Conservation (phyloP, 2,113 vertebrate species). For the Nestor notabilis region DNA sequence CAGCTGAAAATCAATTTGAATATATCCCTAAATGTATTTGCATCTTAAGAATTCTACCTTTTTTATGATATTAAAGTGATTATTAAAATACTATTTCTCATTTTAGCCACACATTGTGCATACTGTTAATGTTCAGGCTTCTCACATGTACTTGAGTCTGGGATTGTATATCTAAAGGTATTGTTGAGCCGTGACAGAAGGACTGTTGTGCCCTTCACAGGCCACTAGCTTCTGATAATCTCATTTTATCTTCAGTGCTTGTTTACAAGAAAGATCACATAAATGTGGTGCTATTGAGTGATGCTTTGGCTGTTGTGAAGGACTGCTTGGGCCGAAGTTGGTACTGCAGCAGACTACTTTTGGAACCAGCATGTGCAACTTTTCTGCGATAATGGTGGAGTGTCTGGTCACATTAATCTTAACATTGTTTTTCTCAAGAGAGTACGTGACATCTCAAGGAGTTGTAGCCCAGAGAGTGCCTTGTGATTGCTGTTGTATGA, state of each 20-base stretch:
- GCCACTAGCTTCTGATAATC: constrained; percentile 63
- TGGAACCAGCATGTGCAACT: not conserved
- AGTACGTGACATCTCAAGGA: fast-evolving
- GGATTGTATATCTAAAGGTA: constrained; percentile 41
- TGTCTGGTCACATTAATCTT: not conserved
- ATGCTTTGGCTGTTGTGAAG: not conserved
- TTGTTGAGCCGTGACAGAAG: constrained; percentile 50
- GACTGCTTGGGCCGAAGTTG: not conserved
- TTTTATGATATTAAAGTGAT: not conserved
- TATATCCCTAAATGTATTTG: not conserved
- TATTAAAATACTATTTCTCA: not conserved
- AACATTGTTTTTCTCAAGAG: fast-evolving
- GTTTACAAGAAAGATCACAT: constrained; percentile 47
- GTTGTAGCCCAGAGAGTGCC: not conserved
- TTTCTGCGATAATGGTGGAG: not conserved
- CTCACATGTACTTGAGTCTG: not conserved
- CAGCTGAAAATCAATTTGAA: not conserved
- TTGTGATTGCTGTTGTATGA: not conserved
- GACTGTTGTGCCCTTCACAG: constrained; percentile 70
- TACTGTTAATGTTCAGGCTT: constrained; percentile 5
- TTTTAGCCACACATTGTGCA: not conserved
- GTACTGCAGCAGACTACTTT: not conserved
- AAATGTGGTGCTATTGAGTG: not conserved
- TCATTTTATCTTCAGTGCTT: constrained; percentile 66
- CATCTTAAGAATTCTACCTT: constrained; percentile 1